Base-by-base conservation (phyloP, 1,140 invertebrate species). In the Oscheius sp. region DNA sequence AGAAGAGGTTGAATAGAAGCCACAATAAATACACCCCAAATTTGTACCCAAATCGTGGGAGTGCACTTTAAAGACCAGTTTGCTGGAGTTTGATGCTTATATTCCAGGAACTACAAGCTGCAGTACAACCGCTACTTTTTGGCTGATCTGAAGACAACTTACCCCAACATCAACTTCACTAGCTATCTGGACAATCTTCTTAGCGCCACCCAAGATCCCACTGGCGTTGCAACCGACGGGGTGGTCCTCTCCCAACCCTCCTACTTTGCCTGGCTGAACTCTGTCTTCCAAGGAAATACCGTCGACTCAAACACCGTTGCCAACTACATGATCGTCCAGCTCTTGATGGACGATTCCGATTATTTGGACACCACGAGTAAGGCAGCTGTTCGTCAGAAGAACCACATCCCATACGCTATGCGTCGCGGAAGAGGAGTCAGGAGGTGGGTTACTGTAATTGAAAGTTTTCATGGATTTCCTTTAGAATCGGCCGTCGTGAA, bases 91-190 rank as follows among this genome's bases (percentile, higher is more conserved):
- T n/a, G n/a, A 26, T 45, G 26, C 62, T 29, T 65, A 36, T n/a
- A n/a, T n/a, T n/a, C n/a, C n/a, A n/a, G 72, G 36, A 79, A 79
- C 63, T 79, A 79, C 67, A 61, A 71, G 26, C 78, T 75, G 61
- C 78, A 79, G 59, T 79, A 79, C 74, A 79, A 79, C 55, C 34
- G 36, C 15, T 79, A 77, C 66, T 73, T 31, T 18, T 42, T 73
- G 18, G 70, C 35, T 20, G 29, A 32, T 23, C 61, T 78, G 1
- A 66, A 68, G 1, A 42, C 28, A 18, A 67, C 73, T 15, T 79
- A 79, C 55, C 15, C 62, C 13, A 42, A 34, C 18, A 79, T 79
- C 74, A 42, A 42, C 55, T 79, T 77, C 77, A 49, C 31, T 10
- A 35, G 29, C n/a, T 71, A 71, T 28, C 69, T 71, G 13, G 34